A percentile compares a stretch with the other conserved stretches of the same genome.
Conservation (phyloP, 30 jellyfish, hydroid and myxozoan genomes). For the Aurelia sp. region DNA sequence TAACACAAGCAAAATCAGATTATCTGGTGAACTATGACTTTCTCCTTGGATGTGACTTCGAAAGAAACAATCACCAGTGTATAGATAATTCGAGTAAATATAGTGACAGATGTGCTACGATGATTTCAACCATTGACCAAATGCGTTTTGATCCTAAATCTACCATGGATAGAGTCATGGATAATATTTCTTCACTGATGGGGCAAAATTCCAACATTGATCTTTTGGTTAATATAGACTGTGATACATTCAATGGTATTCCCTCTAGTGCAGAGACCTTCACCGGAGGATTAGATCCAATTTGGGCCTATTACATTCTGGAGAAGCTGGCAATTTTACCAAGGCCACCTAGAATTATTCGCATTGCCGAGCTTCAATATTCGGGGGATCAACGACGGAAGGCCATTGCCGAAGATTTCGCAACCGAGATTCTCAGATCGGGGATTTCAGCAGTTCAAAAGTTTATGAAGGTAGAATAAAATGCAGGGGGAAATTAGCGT, state of each 20-base stretch:
- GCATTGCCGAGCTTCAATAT: conserved; percentile 36
- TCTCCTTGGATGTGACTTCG: conserved; percentile 41
- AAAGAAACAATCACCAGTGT: conserved; percentile 26
- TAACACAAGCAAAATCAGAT: conserved; percentile 40
- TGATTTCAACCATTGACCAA: conserved; percentile 1
- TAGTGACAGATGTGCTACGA: conserved; percentile 12
- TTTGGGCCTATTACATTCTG: conserved; percentile 14
- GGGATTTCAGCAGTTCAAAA: conserved; percentile 8
- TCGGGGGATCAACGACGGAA: conserved; percentile 16
- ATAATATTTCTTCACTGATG: neutral
- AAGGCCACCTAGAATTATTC: conserved; percentile 32
- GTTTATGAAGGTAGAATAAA: neutral
- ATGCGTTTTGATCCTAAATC: conserved; percentile 35
- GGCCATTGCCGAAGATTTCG: conserved; percentile 16
- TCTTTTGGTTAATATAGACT: conserved; percentile 15
- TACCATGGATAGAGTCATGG: neutral
- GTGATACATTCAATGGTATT: conserved; percentile 29
- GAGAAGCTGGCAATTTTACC: conserved; percentile 22
- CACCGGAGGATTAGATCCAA: conserved; percentile 28
- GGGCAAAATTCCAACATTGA: conserved; percentile 2
- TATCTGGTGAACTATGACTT: conserved; percentile 11
- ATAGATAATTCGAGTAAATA: neutral
- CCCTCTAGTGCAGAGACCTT: conserved; percentile 41
- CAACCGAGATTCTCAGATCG: conserved; percentile 19
- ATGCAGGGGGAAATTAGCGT: too few species aligned